Percentiles rank a stretch among this genome's conserved stretches.
These are phyloP conservation scores for Tauraco hartlaubi DNA, from an alignment of 2,797 vertebrate species.

Conservation along the genomic window DNA sequence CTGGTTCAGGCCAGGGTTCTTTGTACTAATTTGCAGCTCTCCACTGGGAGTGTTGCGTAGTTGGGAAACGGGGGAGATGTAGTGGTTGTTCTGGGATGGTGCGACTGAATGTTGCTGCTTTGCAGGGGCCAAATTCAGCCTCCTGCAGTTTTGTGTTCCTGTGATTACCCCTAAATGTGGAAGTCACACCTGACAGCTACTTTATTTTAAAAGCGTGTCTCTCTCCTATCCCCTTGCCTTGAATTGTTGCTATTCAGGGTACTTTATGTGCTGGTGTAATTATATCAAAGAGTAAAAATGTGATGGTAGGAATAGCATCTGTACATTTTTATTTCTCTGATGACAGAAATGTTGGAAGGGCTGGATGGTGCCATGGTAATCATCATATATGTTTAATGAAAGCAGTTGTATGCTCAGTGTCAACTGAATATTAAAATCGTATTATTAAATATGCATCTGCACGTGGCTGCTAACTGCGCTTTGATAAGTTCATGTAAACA, in stretches of 20 bases:
- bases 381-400: not conserved
- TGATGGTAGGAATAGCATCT: not conserved
- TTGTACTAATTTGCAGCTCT: not conserved
- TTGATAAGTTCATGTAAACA: slow-evolving; percentile 9
- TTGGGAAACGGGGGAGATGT: fast-evolving
- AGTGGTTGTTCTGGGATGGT: not conserved
- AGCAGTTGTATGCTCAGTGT: not conserved
- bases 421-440: slow-evolving; percentile 1
- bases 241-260: not conserved
- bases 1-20: not conserved
- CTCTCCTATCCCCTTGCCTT: not conserved
- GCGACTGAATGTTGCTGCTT: not conserved
- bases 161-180: not conserved
- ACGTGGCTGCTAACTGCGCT: not conserved
- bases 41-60: fast-evolving
- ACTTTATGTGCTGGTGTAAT: not conserved
- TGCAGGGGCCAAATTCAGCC: not conserved
- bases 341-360: not conserved
- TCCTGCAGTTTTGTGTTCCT: not conserved
- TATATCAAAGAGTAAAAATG: not conserved
- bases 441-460: slow-evolving; percentile 38
- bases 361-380: not conserved
- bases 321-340: not conserved
- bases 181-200: fast-evolving
- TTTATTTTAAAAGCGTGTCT: not conserved